Conservation (phyloP, 2,888 invertebrate genomes). For the Drosophila melanosoma region DNA sequence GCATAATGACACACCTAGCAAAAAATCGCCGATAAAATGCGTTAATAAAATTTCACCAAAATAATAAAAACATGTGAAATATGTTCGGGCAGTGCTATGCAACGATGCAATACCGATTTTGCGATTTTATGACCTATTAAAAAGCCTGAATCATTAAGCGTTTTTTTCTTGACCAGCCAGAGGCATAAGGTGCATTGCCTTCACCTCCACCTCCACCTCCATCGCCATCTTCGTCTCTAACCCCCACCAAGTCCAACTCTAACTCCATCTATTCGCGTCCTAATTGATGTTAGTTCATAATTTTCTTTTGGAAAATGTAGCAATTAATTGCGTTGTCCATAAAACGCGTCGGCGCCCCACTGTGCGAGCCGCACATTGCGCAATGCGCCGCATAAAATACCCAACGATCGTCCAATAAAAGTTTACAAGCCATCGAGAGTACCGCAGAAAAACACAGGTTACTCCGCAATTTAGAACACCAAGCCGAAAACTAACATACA, state of each 20-base stretch:
- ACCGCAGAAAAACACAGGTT: slow-evolving; percentile 34
- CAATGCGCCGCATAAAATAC: slow-evolving; percentile 70
- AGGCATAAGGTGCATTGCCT: slow-evolving; percentile 17
- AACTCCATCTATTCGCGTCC: slow-evolving; percentile 55
- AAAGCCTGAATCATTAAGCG: slow-evolving; percentile 77
- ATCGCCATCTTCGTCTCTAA: slow-evolving; percentile 7
- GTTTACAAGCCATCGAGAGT: slow-evolving; percentile 71
- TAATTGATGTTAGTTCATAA: slow-evolving; percentile 81
- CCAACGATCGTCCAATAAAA: slow-evolving; percentile 71
- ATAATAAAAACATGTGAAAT: slow-evolving; percentile 80
- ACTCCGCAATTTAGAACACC: slow-evolving; percentile 5
- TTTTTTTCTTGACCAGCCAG: slow-evolving; percentile 45
- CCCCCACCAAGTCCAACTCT: not conserved
- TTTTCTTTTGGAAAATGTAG: slow-evolving; percentile 80
- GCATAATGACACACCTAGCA: slow-evolving; percentile 59
- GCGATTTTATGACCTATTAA: slow-evolving; percentile 78
- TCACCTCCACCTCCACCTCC: slow-evolving; percentile 5
- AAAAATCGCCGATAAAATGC: slow-evolving; percentile 63
- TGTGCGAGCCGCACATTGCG: slow-evolving; percentile 77
- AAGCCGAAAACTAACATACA: slow-evolving; percentile 36
- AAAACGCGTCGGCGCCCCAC: slow-evolving; percentile 78
- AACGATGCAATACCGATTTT: slow-evolving; percentile 75
- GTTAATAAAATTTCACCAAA: slow-evolving; percentile 71
- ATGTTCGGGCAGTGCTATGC: slow-evolving; percentile 66
- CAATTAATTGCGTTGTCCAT: slow-evolving; percentile 78